Conservation (phyloP, 2,888 invertebrate genomes). For the Scaptomyza tumidula region DNA sequence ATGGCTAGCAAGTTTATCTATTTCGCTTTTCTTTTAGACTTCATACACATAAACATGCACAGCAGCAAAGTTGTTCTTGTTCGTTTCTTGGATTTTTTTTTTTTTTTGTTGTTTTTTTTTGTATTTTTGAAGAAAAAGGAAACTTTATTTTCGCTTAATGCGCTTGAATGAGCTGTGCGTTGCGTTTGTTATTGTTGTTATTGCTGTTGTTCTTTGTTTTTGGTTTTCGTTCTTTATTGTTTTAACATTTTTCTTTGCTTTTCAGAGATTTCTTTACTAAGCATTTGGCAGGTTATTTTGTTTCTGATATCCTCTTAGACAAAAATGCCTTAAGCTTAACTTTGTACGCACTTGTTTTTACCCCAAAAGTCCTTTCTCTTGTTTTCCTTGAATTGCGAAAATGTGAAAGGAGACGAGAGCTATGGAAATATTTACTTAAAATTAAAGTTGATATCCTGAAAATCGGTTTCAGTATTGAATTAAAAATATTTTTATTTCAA, state of each 20-base stretch:
- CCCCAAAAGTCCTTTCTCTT: constrained; percentile 4
- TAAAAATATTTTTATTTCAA: too few species aligned
- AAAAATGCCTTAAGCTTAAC: constrained; percentile 50
- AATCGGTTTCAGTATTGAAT: neutral
- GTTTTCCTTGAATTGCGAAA: constrained; percentile 5
- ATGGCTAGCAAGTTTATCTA: constrained; percentile 49
- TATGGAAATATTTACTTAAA: constrained; percentile 6
- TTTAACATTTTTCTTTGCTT: constrained; percentile 51
- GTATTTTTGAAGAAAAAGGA: constrained; percentile 19
- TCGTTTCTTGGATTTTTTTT: too few species aligned
- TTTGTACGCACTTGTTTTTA: constrained; percentile 22
- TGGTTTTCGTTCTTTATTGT: constrained; percentile 53
- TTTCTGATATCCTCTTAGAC: constrained; percentile 50
- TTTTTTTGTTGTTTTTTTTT: neutral
- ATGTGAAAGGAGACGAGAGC: constrained; percentile 2
- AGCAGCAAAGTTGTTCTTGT: constrained; percentile 23
- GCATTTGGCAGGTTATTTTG: constrained; percentile 52
- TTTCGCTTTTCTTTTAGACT: constrained; percentile 57
- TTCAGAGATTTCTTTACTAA: constrained; percentile 33
- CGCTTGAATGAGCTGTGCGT: constrained; percentile 66
- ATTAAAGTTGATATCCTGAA: neutral
- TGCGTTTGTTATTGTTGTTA: constrained; percentile 38
- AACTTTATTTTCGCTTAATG: constrained; percentile 72
- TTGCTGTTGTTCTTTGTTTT: constrained; percentile 29
- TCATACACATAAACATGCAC: constrained; percentile 15